Evolutionary conservation across 2,113 vertebrate genomes (phyloP).

Genomic region (Asarcornis scutulata): DNA sequence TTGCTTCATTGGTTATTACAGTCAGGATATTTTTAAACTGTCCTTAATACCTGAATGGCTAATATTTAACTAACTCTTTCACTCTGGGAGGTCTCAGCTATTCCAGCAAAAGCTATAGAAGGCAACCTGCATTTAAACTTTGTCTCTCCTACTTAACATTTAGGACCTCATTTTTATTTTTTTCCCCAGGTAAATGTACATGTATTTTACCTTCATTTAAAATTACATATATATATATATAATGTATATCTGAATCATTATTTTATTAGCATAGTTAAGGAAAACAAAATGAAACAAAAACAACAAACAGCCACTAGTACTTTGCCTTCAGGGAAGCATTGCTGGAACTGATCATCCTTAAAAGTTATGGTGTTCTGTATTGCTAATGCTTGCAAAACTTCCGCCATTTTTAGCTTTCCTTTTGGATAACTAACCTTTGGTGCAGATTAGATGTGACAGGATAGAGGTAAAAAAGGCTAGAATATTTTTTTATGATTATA

Average conservation of each 20-base stretch:
- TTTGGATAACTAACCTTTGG: neutral
- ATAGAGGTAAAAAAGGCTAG: neutral
- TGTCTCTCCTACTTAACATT: neutral
- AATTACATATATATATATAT: neutral
- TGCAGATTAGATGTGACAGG: neutral
- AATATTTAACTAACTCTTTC: conserved; percentile 52
- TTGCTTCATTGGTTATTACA: conserved; percentile 31
- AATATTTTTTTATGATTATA: neutral
- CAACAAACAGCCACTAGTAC: neutral
- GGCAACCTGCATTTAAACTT: conserved; percentile 8
- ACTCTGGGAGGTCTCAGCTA: neutral
- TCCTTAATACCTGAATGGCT: neutral
- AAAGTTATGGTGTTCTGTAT: neutral
- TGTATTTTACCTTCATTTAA: neutral
- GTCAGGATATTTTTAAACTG: conserved; percentile 48
- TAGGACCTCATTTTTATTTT: conserved; percentile 12
- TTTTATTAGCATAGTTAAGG: neutral
- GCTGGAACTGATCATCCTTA: neutral
- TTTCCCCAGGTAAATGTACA: neutral
- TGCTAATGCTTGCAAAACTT: neutral
- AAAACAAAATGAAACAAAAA: neutral
- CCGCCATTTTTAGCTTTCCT: neutral
- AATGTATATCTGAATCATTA: neutral
- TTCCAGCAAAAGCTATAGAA: conserved; percentile 19
- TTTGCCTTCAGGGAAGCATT: neutral